Percentiles rank a stretch among this genome's conserved stretches.
Evolutionary conservation across 1,140 invertebrate genomes (phyloP).

Genomic region (Brachionus rubens): DNA sequence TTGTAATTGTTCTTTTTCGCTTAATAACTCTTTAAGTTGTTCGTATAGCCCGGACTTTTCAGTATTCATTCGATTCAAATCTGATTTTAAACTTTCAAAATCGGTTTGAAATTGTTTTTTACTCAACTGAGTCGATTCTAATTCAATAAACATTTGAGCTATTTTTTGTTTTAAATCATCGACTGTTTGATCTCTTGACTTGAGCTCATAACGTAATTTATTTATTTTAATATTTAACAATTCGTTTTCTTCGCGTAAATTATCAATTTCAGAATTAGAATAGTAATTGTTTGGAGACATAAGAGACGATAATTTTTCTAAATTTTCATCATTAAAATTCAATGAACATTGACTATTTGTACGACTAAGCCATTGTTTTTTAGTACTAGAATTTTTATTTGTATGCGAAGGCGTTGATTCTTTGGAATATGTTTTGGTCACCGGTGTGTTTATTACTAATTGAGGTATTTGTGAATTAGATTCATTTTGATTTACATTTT

Average conservation of each 20-base stretch:
- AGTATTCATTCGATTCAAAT: not conserved
- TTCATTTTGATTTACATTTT: not conserved
- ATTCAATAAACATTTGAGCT: slow-evolving; percentile 38
- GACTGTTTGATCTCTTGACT: not conserved
- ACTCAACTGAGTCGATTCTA: not conserved
- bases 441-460: not conserved
- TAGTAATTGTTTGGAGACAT: not conserved
- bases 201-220: slow-evolving; percentile 19
- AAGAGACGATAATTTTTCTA: not conserved
- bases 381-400: not conserved
- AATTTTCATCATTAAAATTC: slow-evolving; percentile 9
- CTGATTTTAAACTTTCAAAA: slow-evolving; percentile 9
- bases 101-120: slow-evolving; percentile 1
- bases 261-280: not conserved
- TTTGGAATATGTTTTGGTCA: not conserved
- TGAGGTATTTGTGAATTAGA: not conserved
- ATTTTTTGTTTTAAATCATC: slow-evolving; percentile 40
- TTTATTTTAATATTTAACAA: slow-evolving; percentile 11
- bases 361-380: not conserved
- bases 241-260: slow-evolving; percentile 37
- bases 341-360: slow-evolving; percentile 20
- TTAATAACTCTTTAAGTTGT: not conserved
- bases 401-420: not conserved
- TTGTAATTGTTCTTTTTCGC: slow-evolving; percentile 14
- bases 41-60: not conserved